Conservation (phyloP, 2,113 vertebrate species). For the Microcebus lehilahytsara region DNA sequence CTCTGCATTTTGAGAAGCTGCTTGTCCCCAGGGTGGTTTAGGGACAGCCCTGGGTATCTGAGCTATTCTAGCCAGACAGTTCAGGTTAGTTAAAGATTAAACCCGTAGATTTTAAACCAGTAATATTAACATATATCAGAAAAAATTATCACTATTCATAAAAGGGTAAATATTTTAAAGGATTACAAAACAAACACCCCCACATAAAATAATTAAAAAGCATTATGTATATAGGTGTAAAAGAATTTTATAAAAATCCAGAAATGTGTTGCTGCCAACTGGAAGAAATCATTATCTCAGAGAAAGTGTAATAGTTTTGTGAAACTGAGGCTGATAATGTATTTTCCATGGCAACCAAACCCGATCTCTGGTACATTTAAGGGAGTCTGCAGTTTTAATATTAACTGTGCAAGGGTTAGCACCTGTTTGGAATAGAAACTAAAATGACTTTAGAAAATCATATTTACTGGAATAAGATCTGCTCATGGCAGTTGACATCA, state of each 20-base stretch:
- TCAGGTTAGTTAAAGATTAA: constrained; percentile 7
- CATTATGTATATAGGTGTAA: background rate
- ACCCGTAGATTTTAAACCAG: background rate
- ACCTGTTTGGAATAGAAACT: constrained; percentile 43
- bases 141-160: background rate
- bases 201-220: constrained; percentile 19
- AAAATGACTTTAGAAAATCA: constrained; percentile 55
- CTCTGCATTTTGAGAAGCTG: background rate
- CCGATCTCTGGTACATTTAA: background rate
- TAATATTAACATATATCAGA: background rate
- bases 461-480: constrained; percentile 61
- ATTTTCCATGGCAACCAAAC: constrained; percentile 62
- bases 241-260: constrained; percentile 57
- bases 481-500: constrained; percentile 50
- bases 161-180: constrained; percentile 4
- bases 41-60: background rate
- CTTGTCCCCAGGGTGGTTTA: background rate
- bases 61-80: background rate
- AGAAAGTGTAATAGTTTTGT: background rate
- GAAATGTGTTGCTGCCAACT: constrained; percentile 7
- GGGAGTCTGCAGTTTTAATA: constrained; percentile 12
- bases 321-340: constrained; percentile 31
- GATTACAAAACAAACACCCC: background rate
- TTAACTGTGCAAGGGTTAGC: constrained; percentile 50
- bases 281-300: constrained; percentile 33